Conservation (phyloP, 30 jellyfish, hydroid and myxozoan genomes). For the Chrysaora quinquecirrha region DNA sequence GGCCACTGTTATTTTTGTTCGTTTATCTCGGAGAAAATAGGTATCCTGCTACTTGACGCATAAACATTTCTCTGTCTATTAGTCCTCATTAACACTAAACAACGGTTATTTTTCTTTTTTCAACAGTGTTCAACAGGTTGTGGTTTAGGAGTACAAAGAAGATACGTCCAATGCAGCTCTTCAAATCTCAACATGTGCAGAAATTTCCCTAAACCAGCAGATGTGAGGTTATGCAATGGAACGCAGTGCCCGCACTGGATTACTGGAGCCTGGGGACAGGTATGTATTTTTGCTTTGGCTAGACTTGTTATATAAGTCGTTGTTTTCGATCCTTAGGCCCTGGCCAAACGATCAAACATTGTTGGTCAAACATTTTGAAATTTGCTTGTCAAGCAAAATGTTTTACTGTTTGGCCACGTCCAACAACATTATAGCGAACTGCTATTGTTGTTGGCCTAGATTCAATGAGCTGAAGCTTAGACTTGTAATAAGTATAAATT, state of each 20-base stretch:
- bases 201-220: slow-evolving; percentile 66
- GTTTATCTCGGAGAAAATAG: not conserved
- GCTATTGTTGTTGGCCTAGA: no score
- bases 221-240: slow-evolving; percentile 75
- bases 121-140: slow-evolving; percentile 73
- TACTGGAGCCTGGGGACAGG: slow-evolving; percentile 69
- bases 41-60: not conserved
- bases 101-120: not conserved
- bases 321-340: no score
- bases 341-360: no score
- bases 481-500: no score
- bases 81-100: not conserved
- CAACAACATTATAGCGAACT: no score
- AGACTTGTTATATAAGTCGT: no score
- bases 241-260: slow-evolving; percentile 86
- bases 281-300: slow-evolving; percentile 21
- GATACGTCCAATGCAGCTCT: slow-evolving; percentile 73
- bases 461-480: not conserved
- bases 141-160: slow-evolving; percentile 80
- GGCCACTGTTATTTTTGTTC: not conserved
- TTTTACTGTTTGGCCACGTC: no score
- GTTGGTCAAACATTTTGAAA: no score
- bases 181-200: slow-evolving; percentile 62
- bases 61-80: not conserved
- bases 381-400: no score